These are phyloP conservation scores for Bambusicola thoracicus DNA, from an alignment of 2,113 vertebrate genomes.

Conservation along the genomic window DNA sequence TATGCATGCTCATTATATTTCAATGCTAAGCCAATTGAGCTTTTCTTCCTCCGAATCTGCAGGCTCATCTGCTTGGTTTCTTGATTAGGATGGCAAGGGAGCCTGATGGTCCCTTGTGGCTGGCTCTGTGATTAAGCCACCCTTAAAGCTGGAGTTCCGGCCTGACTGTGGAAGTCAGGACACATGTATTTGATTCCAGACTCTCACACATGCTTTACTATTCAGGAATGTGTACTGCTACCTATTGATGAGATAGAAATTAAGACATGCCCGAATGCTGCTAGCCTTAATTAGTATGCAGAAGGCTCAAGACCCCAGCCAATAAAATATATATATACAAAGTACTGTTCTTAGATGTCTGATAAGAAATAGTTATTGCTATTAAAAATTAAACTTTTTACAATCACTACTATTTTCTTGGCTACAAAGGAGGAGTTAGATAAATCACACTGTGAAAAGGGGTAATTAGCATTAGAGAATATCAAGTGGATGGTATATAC, in stretches of 20 bases:
- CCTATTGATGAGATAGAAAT: background rate
- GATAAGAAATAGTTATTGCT: background rate
- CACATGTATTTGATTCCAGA: background rate
- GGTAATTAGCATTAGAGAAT: background rate
- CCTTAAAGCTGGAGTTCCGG: background rate
- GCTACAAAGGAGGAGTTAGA: background rate
- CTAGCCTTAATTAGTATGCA: background rate
- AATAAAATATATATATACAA: background rate
- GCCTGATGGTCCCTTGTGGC: background rate
- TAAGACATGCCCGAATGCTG: background rate
- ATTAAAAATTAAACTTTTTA: background rate
- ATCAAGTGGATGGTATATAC: background rate
- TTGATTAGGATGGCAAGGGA: background rate
- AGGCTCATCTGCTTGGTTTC: conserved; percentile 16
- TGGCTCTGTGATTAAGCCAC: background rate
- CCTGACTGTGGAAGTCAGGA: background rate
- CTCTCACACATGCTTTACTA: background rate
- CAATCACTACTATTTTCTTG: background rate
- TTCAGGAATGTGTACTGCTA: background rate
- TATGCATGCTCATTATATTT: conserved; percentile 53
- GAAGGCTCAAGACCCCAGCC: background rate
- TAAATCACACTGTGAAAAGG: background rate
- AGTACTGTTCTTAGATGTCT: background rate
- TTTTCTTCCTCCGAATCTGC: conserved; percentile 32
- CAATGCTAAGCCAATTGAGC: conserved; percentile 49